Evolutionary conservation across 2,888 invertebrate genomes (phyloP), one percentile per base, ranked within the genome.

Genomic region (Bimastos eiseni): DNA sequence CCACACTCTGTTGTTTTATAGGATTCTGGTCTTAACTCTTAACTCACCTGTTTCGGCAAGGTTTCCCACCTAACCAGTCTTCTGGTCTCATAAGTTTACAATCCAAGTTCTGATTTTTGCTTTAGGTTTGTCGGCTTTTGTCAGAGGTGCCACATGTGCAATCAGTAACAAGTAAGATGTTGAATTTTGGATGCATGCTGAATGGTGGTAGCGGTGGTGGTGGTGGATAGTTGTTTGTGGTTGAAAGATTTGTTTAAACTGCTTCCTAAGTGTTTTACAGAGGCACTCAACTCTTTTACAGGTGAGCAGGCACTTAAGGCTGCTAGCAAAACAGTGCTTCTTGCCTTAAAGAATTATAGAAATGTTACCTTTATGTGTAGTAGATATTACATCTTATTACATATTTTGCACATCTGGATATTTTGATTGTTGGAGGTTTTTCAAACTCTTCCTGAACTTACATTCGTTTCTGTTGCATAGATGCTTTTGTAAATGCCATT

Each of bases 121-220:
- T 86, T 36, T 6, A 86, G 86, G 86, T 86, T 36, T 86, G 86
- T 86, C 86, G n/a, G 86, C 86, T 36, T 86, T 86, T 86, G 34
- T 37, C 34, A 86, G 36, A 37, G 86, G 37, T 86, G n/a, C 70
- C n/a, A 36, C 86, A 86, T 86, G n/a, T 21, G 36, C 86, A 21
- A 13, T 86, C 17, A 19, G 37, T 86, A 86, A 86, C 86, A 86
- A 89, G 89, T 44, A 41, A 89, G 89, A 89, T 34, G 37, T 70
- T 37, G 13, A 49, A 38, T 41, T 33, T 49, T 37, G 37, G 33
- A 38, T 89, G 37, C 41, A n/a, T 21, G n/a, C 3, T n/a, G 89
- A 49, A 34, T 33, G 89, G 89, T 38, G n/a, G 44, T 38, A 8
- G 33, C 33, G 41, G 30, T 36, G 37, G 92, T 6, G 49, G 24